Base-by-base conservation (phyloP, 2,797 vertebrate species). In the Natrix natrix region DNA sequence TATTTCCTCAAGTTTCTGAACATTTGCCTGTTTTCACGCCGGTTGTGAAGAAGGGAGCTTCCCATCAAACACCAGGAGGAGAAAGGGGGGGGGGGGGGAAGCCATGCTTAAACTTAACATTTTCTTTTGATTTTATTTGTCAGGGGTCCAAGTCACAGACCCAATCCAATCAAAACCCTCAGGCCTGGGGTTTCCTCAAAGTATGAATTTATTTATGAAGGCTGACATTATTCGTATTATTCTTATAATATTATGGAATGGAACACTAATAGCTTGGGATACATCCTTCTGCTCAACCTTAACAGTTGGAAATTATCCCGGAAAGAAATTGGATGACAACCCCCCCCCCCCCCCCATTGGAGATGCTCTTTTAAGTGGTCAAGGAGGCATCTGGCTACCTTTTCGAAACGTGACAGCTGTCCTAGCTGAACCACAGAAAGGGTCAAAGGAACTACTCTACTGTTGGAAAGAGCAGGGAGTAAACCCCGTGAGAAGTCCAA, bases 1-100 rank as follows among this genome's bases (percentile, higher is more conserved):
- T 74, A 12, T 43, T 63, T 61, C 78, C 5, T 43, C 90, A 10
- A 48, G 3, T 61, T 55, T 28, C 7, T 59, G 43, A 56, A 43
- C 8, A 5, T 48, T 66, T 10, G n/a, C n/a, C n/a, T 17, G 5
- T 56, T 66, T 83, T 24, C 24, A 78, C 69, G 10, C 69, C 8
- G 3, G 32, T 78, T 78, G 7, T 78, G 69, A 37, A 43, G 69
- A 74, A 74, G 32, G 17, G 16, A 78, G 69, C 3, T 78, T 43
- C 8, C 32, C 69, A 37, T 78, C 32, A 43, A 43, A 78, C 8
- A 43, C 22, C 8, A 20, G 7, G 3, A 20, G 32, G 8, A 26
- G 60, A 26, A 24, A 24, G 2, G 0, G 24, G 26, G 8, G 1
- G 17, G 1, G 16, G 0, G 0, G 0, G 1, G 20, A 43, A 43